A percentile compares a stretch with the other conserved stretches of the same genome.
Evolutionary conservation across 2,797 vertebrate species (phyloP).

Genomic region (Picus viridis): DNA sequence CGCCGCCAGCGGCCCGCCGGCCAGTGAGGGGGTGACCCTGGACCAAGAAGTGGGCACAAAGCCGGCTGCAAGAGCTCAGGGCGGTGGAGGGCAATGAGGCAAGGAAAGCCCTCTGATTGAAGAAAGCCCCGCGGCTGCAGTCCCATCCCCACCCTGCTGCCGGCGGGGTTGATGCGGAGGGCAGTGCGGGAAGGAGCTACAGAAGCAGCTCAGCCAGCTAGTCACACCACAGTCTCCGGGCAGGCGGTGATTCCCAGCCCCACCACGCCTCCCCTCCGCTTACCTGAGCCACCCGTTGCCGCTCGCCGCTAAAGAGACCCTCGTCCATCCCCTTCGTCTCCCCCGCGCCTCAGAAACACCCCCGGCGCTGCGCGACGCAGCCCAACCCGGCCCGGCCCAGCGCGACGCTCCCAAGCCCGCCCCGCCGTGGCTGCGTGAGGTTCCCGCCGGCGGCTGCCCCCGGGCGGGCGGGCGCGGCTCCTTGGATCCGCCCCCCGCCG

Average conservation of each 20-base stretch:
- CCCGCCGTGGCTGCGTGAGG: constrained; percentile 33
- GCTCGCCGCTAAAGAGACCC: neutral
- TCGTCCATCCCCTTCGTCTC: neutral
- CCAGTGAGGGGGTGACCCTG: neutral
- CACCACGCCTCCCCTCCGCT: neutral
- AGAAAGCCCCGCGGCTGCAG: neutral
- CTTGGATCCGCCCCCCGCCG: neutral
- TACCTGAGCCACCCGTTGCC: constrained; percentile 15
- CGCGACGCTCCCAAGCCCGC: constrained; percentile 41
- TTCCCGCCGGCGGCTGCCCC: constrained; percentile 31
- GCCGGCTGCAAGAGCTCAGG: neutral
- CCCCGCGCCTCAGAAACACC: neutral
- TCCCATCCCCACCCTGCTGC: neutral
- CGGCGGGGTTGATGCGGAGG: neutral
- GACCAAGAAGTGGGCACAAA: neutral
- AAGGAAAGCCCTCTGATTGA: neutral
- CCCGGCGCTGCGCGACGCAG: neutral
- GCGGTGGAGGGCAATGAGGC: no score
- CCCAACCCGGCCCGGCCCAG: constrained; percentile 30
- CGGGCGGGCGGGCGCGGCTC: constrained; percentile 18
- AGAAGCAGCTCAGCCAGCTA: neutral
- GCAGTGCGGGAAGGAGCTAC: neutral
- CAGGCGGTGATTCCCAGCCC: neutral
- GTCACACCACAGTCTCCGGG: neutral
- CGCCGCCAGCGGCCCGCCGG: neutral